A percentile compares a stretch with the other conserved stretches of the same genome.
phyloP scores from a whole-genome alignment of 2,113 vertebrate genomes.

The crab-eating macaque (Macaca fascicularis) region DNA sequence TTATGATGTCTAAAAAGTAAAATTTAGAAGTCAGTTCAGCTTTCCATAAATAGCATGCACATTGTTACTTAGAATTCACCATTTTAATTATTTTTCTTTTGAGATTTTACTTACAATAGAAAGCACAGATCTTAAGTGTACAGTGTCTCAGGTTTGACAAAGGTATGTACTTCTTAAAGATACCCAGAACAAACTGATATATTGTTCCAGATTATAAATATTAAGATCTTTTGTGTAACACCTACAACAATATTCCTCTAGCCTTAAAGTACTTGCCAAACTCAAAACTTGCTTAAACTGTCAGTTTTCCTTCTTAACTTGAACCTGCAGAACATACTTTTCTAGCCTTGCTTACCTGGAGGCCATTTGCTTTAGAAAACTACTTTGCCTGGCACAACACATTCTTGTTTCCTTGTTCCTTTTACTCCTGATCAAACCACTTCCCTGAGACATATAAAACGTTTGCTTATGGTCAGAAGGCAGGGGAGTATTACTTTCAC shows the following conservation, averaged over 20 bases:
- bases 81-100: neutral
- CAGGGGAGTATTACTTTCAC: neutral
- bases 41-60: neutral
- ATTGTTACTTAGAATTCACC: neutral
- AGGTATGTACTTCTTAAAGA: neutral
- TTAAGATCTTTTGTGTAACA: neutral
- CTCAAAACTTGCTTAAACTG: neutral
- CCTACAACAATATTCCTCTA: neutral
- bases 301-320: neutral
- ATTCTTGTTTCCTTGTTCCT: neutral
- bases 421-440: neutral
- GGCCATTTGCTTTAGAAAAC: neutral
- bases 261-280: neutral
- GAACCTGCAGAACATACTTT: neutral
- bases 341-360: neutral
- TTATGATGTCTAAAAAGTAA: neutral
- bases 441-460: neutral
- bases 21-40: neutral
- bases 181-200: neutral
- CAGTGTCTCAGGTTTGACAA: neutral
- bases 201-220: neutral
- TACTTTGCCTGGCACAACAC: neutral
- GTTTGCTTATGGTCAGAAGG: constrained; percentile 8
- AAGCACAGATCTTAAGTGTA: neutral
- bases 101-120: neutral